Evolutionary conservation across 2,113 vertebrate genomes (phyloP).

Genomic region (Melanerpes aurifrons): DNA sequence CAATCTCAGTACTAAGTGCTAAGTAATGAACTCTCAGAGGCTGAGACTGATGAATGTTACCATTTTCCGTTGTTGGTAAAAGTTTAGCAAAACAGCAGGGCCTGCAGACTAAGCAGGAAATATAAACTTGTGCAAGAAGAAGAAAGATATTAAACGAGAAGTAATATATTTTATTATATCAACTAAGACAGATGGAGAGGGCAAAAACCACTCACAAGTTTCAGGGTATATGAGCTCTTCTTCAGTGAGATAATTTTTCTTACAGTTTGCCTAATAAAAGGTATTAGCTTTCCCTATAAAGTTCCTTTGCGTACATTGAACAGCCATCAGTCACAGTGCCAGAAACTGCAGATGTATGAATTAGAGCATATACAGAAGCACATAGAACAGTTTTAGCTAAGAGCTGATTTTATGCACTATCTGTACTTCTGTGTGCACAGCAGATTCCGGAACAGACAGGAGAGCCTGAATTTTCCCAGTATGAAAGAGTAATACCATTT

Average conservation of each 20-base stretch:
- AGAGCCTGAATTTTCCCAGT: neutral
- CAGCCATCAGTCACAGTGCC: neutral
- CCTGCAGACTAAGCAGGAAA: neutral
- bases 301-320: neutral
- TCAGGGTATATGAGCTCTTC: neutral
- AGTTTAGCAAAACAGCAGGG: neutral
- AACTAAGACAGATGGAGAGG: neutral
- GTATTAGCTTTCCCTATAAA: constrained; percentile 26
- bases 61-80: neutral
- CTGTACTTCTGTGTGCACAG: neutral
- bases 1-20: neutral
- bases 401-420: neutral
- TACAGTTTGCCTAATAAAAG: constrained; percentile 34
- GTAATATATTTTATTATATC: neutral
- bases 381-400: neutral
- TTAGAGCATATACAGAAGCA: neutral
- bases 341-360: constrained; percentile 32
- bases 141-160: neutral
- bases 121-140: neutral
- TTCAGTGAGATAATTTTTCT: constrained; percentile 44
- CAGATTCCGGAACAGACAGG: neutral
- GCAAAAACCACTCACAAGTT: neutral
- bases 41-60: neutral
- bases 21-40: neutral
- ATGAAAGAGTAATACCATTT: neutral